These are phyloP conservation scores for Drosophila aldrichi DNA, from an alignment of 2,888 invertebrate species.

Conservation along the genomic window DNA sequence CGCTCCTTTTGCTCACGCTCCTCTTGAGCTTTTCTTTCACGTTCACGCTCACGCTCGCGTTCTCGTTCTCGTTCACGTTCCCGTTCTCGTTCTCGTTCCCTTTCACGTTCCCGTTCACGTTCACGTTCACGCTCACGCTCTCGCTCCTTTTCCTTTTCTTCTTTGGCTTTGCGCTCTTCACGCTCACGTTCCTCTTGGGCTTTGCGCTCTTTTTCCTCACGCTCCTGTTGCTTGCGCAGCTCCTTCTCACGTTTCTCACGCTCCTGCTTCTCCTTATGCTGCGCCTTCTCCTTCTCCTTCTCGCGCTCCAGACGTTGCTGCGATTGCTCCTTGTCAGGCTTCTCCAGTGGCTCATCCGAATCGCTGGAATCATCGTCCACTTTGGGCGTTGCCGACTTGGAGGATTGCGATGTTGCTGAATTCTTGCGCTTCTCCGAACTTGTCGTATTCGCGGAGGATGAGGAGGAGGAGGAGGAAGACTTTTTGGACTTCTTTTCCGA, in stretches of 20 bases:
- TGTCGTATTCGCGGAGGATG: constrained; percentile 20
- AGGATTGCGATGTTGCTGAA: constrained; percentile 66
- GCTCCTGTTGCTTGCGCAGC: constrained; percentile 64
- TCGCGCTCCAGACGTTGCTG: constrained; percentile 41
- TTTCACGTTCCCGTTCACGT: constrained; percentile 56
- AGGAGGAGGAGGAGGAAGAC: constrained; percentile 29
- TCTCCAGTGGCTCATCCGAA: constrained; percentile 68
- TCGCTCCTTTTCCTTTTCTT: constrained; percentile 74
- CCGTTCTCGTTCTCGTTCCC: constrained; percentile 63
- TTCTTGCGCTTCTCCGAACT: constrained; percentile 77
- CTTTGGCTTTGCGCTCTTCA: constrained; percentile 73
- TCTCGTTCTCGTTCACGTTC: constrained; percentile 64
- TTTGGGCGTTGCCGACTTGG: constrained; percentile 62
- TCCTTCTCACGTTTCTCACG: constrained; percentile 67
- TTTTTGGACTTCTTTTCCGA: constrained; percentile 78
- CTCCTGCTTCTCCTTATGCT: constrained; percentile 58
- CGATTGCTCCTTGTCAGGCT: constrained; percentile 28
- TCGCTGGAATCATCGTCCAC: constrained; percentile 76
- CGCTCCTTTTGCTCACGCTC: constrained; percentile 71
- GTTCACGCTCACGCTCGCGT: constrained; percentile 49
- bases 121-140: constrained; percentile 78
- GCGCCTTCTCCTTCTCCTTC: constrained; percentile 48
- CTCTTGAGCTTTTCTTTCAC: constrained; percentile 46
- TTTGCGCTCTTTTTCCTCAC: constrained; percentile 66
- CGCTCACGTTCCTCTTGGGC: constrained; percentile 68